phyloP scores from a whole-genome alignment of 2,888 invertebrate species.

The Drosophila borborema region DNA sequence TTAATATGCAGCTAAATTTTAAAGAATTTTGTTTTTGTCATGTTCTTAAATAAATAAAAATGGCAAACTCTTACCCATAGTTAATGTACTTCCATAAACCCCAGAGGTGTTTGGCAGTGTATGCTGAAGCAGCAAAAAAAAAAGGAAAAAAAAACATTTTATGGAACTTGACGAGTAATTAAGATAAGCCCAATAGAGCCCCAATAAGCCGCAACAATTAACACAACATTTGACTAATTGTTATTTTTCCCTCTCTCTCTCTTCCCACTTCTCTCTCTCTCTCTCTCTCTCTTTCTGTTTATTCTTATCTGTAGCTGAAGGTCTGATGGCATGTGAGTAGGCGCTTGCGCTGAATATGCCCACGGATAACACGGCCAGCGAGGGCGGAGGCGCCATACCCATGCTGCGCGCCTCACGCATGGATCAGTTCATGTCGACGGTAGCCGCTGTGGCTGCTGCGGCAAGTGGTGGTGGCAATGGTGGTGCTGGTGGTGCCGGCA shows the following conservation, averaged over 20 bases:
- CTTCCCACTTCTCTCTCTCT: background rate
- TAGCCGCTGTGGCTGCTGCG: slow-evolving; percentile 77
- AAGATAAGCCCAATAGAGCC: slow-evolving; percentile 70
- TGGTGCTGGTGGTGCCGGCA: slow-evolving; percentile 29
- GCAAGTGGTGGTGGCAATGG: slow-evolving; percentile 83
- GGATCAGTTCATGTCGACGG: slow-evolving; percentile 87
- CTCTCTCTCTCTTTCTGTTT: background rate
- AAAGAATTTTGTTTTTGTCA: too few species aligned
- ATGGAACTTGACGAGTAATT: slow-evolving; percentile 73
- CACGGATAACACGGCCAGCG: slow-evolving; percentile 79
- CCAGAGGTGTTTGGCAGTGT: background rate
- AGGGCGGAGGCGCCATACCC: slow-evolving; percentile 77
- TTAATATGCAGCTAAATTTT: background rate
- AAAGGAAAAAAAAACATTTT: slow-evolving; percentile 53
- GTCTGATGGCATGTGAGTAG: slow-evolving; percentile 70
- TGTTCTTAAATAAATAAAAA: too few species aligned
- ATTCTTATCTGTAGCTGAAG: slow-evolving; percentile 49
- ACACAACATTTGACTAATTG: slow-evolving; percentile 74
- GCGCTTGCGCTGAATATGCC: slow-evolving; percentile 74
- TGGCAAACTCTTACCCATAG: background rate
- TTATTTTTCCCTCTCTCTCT: slow-evolving; percentile 38
- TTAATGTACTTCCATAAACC: background rate
- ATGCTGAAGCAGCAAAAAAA: background rate
- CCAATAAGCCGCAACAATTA: slow-evolving; percentile 68
- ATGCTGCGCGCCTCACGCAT: slow-evolving; percentile 86